phyloP scores from a whole-genome alignment of 1,140 invertebrate genomes.

The Zelostemma sp. region DNA sequence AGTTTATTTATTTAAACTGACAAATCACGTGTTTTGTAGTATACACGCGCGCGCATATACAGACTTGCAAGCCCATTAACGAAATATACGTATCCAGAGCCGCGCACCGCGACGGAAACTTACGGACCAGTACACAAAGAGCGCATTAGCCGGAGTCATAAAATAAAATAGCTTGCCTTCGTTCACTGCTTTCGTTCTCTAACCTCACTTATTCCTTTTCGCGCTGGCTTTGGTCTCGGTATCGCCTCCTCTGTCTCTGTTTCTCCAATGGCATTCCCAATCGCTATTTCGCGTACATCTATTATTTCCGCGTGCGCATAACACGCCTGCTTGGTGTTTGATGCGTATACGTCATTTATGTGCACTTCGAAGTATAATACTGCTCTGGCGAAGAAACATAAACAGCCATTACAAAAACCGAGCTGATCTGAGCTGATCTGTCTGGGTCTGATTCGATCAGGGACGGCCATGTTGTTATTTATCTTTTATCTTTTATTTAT shows the following conservation, averaged over 20 bases:
- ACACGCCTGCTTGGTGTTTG: constrained; percentile 20
- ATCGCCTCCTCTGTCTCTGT: constrained; percentile 9
- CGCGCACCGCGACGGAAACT: constrained; percentile 64
- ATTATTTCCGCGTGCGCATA: constrained; percentile 15
- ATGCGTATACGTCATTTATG: constrained; percentile 23
- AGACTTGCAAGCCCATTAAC: constrained; percentile 42
- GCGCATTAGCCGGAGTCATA: constrained; percentile 68
- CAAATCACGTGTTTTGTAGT: background rate
- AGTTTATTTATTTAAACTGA: background rate
- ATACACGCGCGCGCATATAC: background rate
- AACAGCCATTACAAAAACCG: constrained; percentile 7
- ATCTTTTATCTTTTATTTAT: background rate
- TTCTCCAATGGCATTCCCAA: constrained; percentile 31
- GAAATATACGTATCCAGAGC: constrained; percentile 52
- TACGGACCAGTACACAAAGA: constrained; percentile 67
- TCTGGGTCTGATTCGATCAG: background rate
- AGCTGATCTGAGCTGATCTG: background rate
- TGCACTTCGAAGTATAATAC: constrained; percentile 2
- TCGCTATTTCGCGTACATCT: constrained; percentile 20
- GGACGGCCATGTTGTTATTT: background rate
- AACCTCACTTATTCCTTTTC: constrained; percentile 23
- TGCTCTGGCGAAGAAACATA: background rate
- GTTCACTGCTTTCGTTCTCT: constrained; percentile 43
- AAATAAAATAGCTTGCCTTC: constrained; percentile 66
- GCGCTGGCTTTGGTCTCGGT: constrained; percentile 20